phyloP scores from a whole-genome alignment of 2,113 vertebrate species.

The Spheniscus mendiculus region DNA sequence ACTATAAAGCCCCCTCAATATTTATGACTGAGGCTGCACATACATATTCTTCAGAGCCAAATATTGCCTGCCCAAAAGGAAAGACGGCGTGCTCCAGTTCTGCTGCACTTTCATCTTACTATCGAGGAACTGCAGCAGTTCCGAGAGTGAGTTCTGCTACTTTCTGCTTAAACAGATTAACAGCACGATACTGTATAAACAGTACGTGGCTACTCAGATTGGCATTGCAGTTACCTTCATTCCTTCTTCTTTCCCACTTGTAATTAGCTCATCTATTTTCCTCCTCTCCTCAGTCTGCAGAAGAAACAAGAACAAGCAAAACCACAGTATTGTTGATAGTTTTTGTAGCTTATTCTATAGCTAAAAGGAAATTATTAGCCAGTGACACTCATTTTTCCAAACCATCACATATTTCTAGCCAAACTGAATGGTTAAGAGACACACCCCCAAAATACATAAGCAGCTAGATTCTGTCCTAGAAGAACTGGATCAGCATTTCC shows the following conservation, averaged over 20 bases:
- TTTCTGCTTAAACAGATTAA: background rate
- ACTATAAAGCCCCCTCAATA: background rate
- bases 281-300: conserved; percentile 87
- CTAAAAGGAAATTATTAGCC: background rate
- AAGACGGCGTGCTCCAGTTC: background rate
- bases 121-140: background rate
- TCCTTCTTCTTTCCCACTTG: conserved; percentile 87
- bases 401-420: background rate
- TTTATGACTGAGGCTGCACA: background rate
- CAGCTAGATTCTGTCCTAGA: background rate
- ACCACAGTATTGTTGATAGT: background rate
- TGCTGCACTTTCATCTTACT: background rate
- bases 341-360: background rate
- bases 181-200: background rate
- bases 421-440: background rate
- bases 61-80: background rate
- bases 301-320: conserved; percentile 18
- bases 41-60: background rate
- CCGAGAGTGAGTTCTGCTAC: background rate
- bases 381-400: background rate
- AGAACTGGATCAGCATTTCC: background rate
- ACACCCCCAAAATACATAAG: background rate
- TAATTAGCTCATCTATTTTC: conserved; percentile 88
- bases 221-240: conserved; percentile 82
- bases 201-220: background rate